Evolutionary conservation across 2,888 invertebrate genomes (phyloP).

Genomic region (Spodoptera littoralis): DNA sequence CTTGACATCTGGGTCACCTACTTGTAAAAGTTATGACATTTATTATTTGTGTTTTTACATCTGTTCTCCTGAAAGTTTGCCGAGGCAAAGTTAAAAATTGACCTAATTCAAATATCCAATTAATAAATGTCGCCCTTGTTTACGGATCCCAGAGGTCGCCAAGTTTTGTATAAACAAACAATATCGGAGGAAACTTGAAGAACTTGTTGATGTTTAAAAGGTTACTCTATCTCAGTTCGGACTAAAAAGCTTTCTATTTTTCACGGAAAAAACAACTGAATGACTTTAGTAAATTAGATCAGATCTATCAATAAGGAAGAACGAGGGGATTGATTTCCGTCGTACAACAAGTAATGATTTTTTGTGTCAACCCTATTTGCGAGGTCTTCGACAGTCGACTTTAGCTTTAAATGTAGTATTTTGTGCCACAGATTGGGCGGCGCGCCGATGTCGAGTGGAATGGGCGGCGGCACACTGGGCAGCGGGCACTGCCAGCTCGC

Average conservation of each 20-base stretch:
- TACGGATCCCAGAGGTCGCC: constrained; percentile 18
- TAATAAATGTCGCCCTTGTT: constrained; percentile 44
- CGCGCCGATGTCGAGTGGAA: constrained; percentile 87
- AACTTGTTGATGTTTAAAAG: constrained; percentile 19
- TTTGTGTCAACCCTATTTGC: constrained; percentile 9
- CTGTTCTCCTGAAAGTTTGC: constrained; percentile 29
- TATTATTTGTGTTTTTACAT: constrained; percentile 46
- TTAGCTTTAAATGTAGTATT: constrained; percentile 52
- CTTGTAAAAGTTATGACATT: constrained; percentile 39
- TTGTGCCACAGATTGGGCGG: constrained; percentile 84
- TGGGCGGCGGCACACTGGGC: constrained; percentile 90
- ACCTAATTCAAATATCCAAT: constrained; percentile 35
- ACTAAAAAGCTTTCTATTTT: background rate
- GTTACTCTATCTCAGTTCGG: constrained; percentile 1
- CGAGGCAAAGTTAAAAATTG: constrained; percentile 42
- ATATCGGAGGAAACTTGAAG: constrained; percentile 15
- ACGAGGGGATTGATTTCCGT: background rate
- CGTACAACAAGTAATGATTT: background rate
- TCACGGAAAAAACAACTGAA: too few species aligned
- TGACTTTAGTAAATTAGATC: too few species aligned
- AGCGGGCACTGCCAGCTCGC: constrained; percentile 92
- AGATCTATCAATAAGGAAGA: too few species aligned
- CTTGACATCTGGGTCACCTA: constrained; percentile 52
- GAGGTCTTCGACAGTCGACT: constrained; percentile 55
- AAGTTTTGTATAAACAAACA: constrained; percentile 44